A percentile compares a stretch with the other conserved stretches of the same genome.
Evolutionary conservation across 1,140 invertebrate species (phyloP).

Genomic region (Galleria mellonella): DNA sequence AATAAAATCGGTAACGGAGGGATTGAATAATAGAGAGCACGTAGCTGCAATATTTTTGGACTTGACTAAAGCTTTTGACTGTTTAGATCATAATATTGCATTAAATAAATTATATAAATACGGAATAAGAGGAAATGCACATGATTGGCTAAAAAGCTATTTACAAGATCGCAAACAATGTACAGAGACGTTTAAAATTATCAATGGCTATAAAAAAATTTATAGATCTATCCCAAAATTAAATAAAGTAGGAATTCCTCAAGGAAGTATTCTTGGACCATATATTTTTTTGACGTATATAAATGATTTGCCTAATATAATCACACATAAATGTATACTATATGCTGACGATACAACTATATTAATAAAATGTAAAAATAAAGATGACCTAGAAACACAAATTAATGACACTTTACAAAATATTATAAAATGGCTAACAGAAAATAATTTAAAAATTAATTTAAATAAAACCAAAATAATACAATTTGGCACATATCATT

Average conservation of each 20-base stretch:
- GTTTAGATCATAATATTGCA: background rate
- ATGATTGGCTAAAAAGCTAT: constrained; percentile 2
- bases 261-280: constrained; percentile 2
- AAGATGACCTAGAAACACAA: background rate
- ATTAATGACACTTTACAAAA: background rate
- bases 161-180: background rate
- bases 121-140: constrained; percentile 6
- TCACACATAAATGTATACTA: background rate
- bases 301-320: background rate
- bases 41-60: too few species aligned
- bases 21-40: too few species aligned
- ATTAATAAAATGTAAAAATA: background rate
- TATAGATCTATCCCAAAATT: background rate
- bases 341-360: constrained; percentile 5
- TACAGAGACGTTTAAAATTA: background rate
- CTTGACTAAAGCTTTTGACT: too few species aligned
- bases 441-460: constrained; percentile 6
- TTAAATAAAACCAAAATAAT: constrained; percentile 3
- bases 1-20: too few species aligned
- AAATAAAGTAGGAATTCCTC: constrained; percentile 1
- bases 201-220: background rate
- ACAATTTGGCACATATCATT: background rate
- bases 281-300: constrained; percentile 1
- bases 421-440: constrained; percentile 2
- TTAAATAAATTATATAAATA: constrained; percentile 3